Evolutionary conservation across 2,888 invertebrate species (phyloP).

Genomic region (Andrena flavipes): DNA sequence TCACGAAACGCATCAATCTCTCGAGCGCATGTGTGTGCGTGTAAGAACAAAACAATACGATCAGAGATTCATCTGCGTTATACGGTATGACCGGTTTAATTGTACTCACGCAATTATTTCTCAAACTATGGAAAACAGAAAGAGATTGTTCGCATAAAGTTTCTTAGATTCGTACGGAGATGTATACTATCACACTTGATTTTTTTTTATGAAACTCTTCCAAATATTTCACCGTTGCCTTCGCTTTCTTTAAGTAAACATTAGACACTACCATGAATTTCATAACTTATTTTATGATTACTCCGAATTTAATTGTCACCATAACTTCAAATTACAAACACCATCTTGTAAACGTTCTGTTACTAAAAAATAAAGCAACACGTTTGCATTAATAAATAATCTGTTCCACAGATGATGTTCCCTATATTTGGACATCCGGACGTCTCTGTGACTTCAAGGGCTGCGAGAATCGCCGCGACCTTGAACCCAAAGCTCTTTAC

Average conservation of each 20-base stretch:
- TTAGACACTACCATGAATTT: too few relatives aligned
- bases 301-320: neutral
- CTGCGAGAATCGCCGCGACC: constrained; percentile 93
- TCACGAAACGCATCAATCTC: constrained; percentile 56
- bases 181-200: too few relatives aligned
- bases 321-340: neutral
- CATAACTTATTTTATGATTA: too few relatives aligned
- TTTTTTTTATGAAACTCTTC: too few relatives aligned
- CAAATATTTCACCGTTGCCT: too few relatives aligned
- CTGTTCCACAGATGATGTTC: constrained; percentile 90
- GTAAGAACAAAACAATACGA: constrained; percentile 12
- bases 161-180: too few relatives aligned
- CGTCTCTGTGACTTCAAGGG: constrained; percentile 97
- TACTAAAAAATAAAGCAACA: neutral
- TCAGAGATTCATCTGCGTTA: constrained; percentile 4
- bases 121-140: neutral
- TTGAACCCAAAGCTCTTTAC: constrained; percentile 93
- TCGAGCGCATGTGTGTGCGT: neutral
- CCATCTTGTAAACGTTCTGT: neutral
- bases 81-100: neutral
- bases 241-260: too few relatives aligned
- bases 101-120: neutral
- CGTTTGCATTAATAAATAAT: neutral
- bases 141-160: too few relatives aligned
- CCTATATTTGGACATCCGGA: constrained; percentile 97